Evolutionary conservation across 2,888 invertebrate species (phyloP), one percentile per base, ranked within the genome.

Genomic region (Sinhomidia bicolor): DNA sequence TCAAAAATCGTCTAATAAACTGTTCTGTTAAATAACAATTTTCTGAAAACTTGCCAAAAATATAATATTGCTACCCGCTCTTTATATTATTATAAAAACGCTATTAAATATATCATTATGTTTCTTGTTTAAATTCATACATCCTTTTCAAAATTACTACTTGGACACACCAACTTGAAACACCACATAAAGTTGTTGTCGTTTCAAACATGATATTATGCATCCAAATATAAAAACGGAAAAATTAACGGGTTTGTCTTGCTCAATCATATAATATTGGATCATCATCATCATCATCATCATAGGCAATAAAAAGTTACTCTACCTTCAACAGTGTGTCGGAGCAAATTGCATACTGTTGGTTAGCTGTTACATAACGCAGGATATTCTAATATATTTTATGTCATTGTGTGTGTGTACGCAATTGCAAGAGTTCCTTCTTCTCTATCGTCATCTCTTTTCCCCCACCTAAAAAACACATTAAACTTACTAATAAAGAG

Each of bases 11-110:
- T 82, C 14, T 26, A 7, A n/a, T n/a, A 14, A 62, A 80, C 17
- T 81, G 60, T 60, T 41, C 32, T 83, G 10, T 60, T 84, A 76
- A 84, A 84, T 84, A 82, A 82, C 6, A 76, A 51, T 60, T 57
- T 36, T 68, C 51, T 26, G 36, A 9, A 26, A 76, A 26, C 47
- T 54, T 76, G 29, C 29, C 51, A 76, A 76, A 76, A 51, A n/a
- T 54, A 10, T 51, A 76, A n/a, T n/a, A n/a, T n/a, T 26, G 20
- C 26, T 29, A 76, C 47, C 6, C 12, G 23, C n/a, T 74, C 9
- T 1, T 68, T 32, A n/a, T 9, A 44, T 17, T 20, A 4, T 5
- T 47, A n/a, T n/a, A n/a, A n/a, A n/a, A n/a, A n/a, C n/a, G n/a
- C n/a, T n/a, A n/a, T 44, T 47, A 20, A 14, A 26, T 32, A 29